Evolutionary conservation across 2,888 invertebrate genomes (phyloP).

Genomic region (Blomia tropicalis): DNA sequence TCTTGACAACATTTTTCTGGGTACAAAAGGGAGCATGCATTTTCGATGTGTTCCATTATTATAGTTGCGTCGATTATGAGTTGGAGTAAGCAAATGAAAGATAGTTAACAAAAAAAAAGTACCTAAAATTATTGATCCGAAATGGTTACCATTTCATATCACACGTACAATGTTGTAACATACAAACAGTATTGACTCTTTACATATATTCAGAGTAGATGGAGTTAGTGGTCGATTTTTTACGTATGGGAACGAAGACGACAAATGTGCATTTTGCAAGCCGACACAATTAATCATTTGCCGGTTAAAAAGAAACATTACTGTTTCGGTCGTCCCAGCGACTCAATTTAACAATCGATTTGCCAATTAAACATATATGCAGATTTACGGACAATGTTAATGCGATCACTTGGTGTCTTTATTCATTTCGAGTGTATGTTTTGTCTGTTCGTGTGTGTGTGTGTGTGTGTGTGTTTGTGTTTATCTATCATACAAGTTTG

Average conservation of each 20-base stretch:
- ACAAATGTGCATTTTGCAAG: too few species aligned
- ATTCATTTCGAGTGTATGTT: too few species aligned
- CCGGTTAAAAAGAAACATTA: too few species aligned
- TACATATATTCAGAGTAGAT: slow-evolving; percentile 2
- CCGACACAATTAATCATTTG: too few species aligned
- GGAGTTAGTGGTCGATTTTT: too few species aligned
- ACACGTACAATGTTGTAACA: background rate
- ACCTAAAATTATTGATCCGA: background rate
- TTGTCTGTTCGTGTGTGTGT: too few species aligned
- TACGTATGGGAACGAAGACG: too few species aligned
- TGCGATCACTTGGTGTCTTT: slow-evolving; percentile 12
- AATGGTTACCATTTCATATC: background rate
- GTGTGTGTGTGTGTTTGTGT: background rate
- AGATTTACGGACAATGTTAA: too few species aligned
- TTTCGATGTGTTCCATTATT: slow-evolving; percentile 13
- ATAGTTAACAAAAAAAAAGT: background rate
- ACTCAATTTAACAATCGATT: too few species aligned
- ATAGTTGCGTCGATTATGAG: background rate
- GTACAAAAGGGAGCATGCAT: slow-evolving; percentile 15
- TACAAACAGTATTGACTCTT: too few species aligned
- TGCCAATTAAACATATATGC: too few species aligned
- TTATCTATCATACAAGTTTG: slow-evolving; percentile 3
- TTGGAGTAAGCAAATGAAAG: background rate
- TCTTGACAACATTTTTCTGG: slow-evolving; percentile 21
- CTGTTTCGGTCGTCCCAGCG: too few species aligned